A percentile compares a stretch with the other conserved stretches of the same genome.
These are phyloP conservation scores for Nysson spinosus DNA, from an alignment of 2,888 invertebrate genomes.

Conservation along the genomic window DNA sequence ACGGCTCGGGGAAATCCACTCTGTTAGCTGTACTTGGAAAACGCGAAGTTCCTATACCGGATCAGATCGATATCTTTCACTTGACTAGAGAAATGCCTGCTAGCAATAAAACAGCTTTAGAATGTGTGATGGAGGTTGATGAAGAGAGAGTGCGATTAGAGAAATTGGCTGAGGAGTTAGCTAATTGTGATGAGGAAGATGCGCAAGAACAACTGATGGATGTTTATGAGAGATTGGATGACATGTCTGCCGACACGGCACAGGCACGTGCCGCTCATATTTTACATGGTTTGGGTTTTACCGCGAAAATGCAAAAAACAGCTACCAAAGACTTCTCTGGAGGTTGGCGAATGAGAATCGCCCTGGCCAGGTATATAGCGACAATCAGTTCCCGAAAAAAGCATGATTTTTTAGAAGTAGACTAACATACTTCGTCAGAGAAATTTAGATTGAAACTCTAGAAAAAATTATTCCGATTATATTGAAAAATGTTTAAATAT, in stretches of 20 bases:
- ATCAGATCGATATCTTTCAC: constrained; percentile 98
- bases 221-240: constrained; percentile 97
- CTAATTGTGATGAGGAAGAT: constrained; percentile 89
- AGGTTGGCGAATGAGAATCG: constrained; percentile 99
- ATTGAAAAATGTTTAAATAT: no score
- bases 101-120: constrained; percentile 96
- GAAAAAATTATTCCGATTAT: no score
- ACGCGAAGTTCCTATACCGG: constrained; percentile 96
- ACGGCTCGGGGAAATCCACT: constrained; percentile 99
- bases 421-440: no score
- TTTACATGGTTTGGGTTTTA: constrained; percentile 97
- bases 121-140: constrained; percentile 99
- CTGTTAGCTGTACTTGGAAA: constrained; percentile 93
- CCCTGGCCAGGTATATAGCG: constrained; percentile 86
- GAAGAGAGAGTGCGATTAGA: constrained; percentile 94
- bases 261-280: constrained; percentile 96
- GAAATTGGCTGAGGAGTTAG: constrained; percentile 92
- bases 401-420: no score
- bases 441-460: no score
- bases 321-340: constrained; percentile 93
- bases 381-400: background rate
- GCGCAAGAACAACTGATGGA: constrained; percentile 95
- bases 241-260: constrained; percentile 96
- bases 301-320: constrained; percentile 89
- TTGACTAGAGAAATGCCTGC: constrained; percentile 98